Conservation (phyloP, 2,888 invertebrate genomes). For the Branchipolynoe longqiensis region DNA sequence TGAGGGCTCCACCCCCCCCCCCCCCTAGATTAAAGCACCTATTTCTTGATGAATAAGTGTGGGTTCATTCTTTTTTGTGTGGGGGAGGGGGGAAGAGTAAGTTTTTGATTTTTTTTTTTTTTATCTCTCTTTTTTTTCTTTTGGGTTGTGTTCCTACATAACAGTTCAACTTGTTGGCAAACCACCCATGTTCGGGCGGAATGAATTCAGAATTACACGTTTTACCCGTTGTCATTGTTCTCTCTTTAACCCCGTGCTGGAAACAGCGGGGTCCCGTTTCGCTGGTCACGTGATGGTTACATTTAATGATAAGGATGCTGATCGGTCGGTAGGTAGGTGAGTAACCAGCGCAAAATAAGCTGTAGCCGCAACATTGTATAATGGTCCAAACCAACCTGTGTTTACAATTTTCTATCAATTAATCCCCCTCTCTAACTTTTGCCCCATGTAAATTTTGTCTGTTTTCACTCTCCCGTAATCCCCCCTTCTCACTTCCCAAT, state of each 20-base stretch:
- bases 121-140: too few species aligned
- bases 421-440: background rate
- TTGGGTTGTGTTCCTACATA: constrained; percentile 26
- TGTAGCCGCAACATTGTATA: background rate
- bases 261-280: background rate
- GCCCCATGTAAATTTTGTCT: background rate
- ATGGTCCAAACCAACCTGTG: constrained; percentile 30
- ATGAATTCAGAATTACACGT: constrained; percentile 32
- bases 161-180: constrained; percentile 43
- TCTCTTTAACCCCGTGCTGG: constrained; percentile 3
- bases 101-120: constrained; percentile 19
- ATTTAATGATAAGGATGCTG: constrained; percentile 8
- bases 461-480: too few species aligned
- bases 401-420: too few species aligned
- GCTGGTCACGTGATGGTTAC: constrained; percentile 3
- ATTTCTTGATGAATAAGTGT: too few species aligned
- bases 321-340: background rate
- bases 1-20: too few species aligned
- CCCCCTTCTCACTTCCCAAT: too few species aligned
- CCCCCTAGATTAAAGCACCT: too few species aligned
- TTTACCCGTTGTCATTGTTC: constrained; percentile 53
- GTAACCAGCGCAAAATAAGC: too few species aligned
- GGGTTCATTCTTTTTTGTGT: background rate
- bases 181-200: constrained; percentile 44
- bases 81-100: background rate